Base-by-base conservation (phyloP, 2,113 vertebrate genomes). In the Ammodytes dubius region DNA sequence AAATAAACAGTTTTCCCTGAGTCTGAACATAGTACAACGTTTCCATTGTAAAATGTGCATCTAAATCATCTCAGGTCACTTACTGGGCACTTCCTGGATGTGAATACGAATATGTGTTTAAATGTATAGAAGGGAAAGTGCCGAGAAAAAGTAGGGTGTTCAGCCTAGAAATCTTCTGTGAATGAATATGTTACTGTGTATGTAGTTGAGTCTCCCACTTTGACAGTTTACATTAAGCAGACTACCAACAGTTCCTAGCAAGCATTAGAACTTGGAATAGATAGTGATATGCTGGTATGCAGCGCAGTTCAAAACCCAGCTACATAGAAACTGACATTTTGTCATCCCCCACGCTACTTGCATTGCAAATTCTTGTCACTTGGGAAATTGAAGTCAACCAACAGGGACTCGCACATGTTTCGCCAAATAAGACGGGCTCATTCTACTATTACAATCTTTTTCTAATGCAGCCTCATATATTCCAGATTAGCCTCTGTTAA, bases 221-320 rank as follows among this genome's bases (percentile, higher is more conserved):
- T 70, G 58, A 60, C 59, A 60, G 13, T 35, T 75, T 58, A 65
- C 70, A 74, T 59, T 64, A 82, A 70, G 52, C 70, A 83, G 67
- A 73, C 56, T 49, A 43, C 7, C 14, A 60, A 14, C 50, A 73
- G 7, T 43, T 74, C 46, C 53, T 27, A 12, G 17, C 13, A 17
- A 59, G 19, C 5, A 17, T 59, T 59, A 39, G 2, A 59, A 85
- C 63, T 68, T 53, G 17, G 68, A 46, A 56, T 6, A 56, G 9
- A 43, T n/a, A 50, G 35, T 13, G 73, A 79, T 46, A 60, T n/a
- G 17, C 63, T 73, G 13, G 47, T 46, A 45, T 70, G 66, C 40
- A 59, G 37, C 42, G 67, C 14, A 15, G 52, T 19, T 77, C 10
- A 49, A 39, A 47, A 46, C 27, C 9, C 39, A 39, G 2, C 43